Evolutionary conservation across 92 coral and sea anemone species (phyloP).

Genomic region (Siderastrea siderea): DNA sequence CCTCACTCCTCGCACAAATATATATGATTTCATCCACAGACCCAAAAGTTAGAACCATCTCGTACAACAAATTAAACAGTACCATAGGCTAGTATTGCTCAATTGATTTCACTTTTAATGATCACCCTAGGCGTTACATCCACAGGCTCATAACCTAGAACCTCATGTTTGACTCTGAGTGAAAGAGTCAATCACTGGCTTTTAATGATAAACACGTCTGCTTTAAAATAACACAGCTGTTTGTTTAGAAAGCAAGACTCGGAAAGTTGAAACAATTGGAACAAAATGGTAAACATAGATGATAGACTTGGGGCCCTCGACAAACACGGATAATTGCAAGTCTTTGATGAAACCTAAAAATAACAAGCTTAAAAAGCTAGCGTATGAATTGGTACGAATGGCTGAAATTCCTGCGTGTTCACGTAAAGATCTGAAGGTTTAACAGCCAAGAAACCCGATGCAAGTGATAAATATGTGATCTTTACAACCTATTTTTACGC

Average conservation of each 20-base stretch:
- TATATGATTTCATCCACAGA: no score
- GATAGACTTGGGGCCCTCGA: background rate
- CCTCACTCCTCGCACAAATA: no score
- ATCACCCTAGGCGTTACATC: background rate
- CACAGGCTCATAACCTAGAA: background rate
- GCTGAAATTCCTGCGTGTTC: slow-evolving; percentile 28
- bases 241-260: slow-evolving; percentile 30
- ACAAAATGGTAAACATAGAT: slow-evolving; percentile 28
- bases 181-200: slow-evolving; percentile 5
- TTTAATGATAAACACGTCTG: background rate
- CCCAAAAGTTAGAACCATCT: no score
- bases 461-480: slow-evolving; percentile 8
- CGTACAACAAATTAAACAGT: no score
- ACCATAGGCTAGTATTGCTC: background rate
- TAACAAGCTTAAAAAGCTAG: slow-evolving; percentile 15
- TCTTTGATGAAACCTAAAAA: slow-evolving; percentile 40
- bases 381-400: background rate
- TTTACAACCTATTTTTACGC: background rate
- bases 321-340: slow-evolving; percentile 28
- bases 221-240: slow-evolving; percentile 8
- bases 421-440: background rate
- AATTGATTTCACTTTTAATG: background rate
- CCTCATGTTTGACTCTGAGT: background rate
- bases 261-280: slow-evolving; percentile 16
- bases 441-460: slow-evolving; percentile 3